Conservation (phyloP, 1,140 invertebrate species). For the Brachionus calyciflorus region DNA sequence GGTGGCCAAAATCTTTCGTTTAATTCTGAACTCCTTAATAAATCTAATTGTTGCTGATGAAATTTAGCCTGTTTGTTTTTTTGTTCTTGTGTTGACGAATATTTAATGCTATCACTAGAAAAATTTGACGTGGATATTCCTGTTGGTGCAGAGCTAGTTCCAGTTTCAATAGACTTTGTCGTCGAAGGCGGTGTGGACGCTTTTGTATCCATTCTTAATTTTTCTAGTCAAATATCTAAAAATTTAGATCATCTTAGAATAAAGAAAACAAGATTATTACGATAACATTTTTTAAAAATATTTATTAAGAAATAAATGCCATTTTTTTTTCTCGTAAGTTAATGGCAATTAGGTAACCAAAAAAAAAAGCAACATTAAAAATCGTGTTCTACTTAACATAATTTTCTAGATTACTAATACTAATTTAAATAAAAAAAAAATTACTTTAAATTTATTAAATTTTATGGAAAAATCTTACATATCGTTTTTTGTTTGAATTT, state of each 20-base stretch:
- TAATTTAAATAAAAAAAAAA: too few species aligned
- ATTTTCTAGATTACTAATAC: too few species aligned
- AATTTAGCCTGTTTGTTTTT: not conserved
- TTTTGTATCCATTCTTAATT: not conserved
- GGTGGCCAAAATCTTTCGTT: not conserved
- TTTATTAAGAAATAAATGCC: too few species aligned
- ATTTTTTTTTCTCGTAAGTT: too few species aligned
- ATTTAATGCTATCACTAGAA: conserved; percentile 18
- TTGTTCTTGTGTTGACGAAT: not conserved
- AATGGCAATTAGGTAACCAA: too few species aligned
- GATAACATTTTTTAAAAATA: not conserved
- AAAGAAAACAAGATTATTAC: not conserved
- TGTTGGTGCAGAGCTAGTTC: not conserved
- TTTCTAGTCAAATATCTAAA: not conserved
- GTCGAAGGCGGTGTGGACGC: not conserved
- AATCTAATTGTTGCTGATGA: conserved; percentile 25
- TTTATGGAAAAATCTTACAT: too few species aligned
- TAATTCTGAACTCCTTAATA: conserved; percentile 15
- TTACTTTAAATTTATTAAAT: too few species aligned
- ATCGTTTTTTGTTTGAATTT: too few species aligned
- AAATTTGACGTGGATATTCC: not conserved
- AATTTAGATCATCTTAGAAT: conserved; percentile 23
- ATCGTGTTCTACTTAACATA: too few species aligned
- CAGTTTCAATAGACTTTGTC: not conserved
- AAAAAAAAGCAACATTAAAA: too few species aligned